phyloP scores from a whole-genome alignment of 1,140 invertebrate genomes.

The Augochlora pura region DNA sequence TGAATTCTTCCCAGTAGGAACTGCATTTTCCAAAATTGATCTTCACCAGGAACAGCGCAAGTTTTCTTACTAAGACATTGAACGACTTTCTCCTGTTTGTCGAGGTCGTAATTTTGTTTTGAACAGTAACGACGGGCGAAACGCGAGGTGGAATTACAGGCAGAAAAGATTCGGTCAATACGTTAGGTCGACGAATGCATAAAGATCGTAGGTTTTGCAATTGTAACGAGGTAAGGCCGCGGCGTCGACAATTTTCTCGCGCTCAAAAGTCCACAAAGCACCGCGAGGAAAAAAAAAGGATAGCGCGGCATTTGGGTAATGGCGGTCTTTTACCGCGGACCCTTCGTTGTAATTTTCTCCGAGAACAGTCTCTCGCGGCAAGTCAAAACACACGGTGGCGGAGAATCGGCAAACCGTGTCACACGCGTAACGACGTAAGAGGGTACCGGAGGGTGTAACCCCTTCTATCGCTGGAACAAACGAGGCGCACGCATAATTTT shows the following conservation, averaged over 20 bases:
- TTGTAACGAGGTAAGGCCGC: no score
- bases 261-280: not conserved
- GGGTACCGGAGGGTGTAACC: constrained; percentile 27
- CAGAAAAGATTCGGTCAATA: no score
- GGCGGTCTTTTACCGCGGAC: not conserved
- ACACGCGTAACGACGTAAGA: constrained; percentile 39
- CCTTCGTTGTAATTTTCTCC: constrained; percentile 22
- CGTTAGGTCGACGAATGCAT: no score
- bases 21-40: no score
- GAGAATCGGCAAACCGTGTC: constrained; percentile 25
- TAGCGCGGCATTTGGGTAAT: constrained; percentile 34
- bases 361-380: not conserved
- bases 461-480: constrained; percentile 42
- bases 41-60: no score
- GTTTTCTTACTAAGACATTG: no score
- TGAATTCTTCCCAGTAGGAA: no score
- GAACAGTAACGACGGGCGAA: no score
- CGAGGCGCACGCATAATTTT: constrained; percentile 49
- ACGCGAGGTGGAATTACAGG: no score
- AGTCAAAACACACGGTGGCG: constrained; percentile 1
- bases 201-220: no score
- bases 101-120: no score
- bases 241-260: not conserved
- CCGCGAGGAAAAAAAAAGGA: not conserved
- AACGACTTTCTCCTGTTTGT: no score